These are phyloP conservation scores for Labia minor DNA, from an alignment of 2,888 invertebrate species.

Conservation along the genomic window DNA sequence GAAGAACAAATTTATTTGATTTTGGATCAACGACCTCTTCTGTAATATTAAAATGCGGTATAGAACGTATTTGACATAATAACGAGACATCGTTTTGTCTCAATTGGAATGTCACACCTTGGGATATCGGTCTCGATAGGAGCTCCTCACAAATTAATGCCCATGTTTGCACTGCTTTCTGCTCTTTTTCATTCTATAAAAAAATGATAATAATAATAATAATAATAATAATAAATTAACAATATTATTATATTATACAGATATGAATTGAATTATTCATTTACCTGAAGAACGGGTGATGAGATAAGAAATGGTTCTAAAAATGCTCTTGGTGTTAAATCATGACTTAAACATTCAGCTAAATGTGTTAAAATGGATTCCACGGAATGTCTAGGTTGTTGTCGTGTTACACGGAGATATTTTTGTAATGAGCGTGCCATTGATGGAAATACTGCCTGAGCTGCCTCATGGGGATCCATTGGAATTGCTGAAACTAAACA, in stretches of 20 bases:
- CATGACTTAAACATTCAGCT: slow-evolving; percentile 82
- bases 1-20: slow-evolving; percentile 85
- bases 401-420: slow-evolving; percentile 86
- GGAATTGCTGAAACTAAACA: slow-evolving; percentile 60
- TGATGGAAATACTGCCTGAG: slow-evolving; percentile 94
- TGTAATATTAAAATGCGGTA: slow-evolving; percentile 89
- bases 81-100: slow-evolving; percentile 88
- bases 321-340: slow-evolving; percentile 88
- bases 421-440: slow-evolving; percentile 94
- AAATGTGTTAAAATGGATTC: slow-evolving; percentile 85
- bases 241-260: neutral
- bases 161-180: slow-evolving; percentile 82
- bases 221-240: slow-evolving; percentile 1
- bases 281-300: slow-evolving; percentile 66
- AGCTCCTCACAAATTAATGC: slow-evolving; percentile 87
- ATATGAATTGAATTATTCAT: slow-evolving; percentile 16
- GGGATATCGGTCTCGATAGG: slow-evolving; percentile 71
- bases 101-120: slow-evolving; percentile 80
- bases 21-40: slow-evolving; percentile 96
- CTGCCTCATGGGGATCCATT: slow-evolving; percentile 91
- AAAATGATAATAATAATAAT: neutral
- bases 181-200: slow-evolving; percentile 60
- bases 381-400: slow-evolving; percentile 91
- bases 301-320: slow-evolving; percentile 84
- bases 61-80: slow-evolving; percentile 67